A percentile compares a stretch with the other conserved stretches of the same genome.
Conservation (phyloP, 2,888 invertebrate genomes). For the Torymus auratus region DNA sequence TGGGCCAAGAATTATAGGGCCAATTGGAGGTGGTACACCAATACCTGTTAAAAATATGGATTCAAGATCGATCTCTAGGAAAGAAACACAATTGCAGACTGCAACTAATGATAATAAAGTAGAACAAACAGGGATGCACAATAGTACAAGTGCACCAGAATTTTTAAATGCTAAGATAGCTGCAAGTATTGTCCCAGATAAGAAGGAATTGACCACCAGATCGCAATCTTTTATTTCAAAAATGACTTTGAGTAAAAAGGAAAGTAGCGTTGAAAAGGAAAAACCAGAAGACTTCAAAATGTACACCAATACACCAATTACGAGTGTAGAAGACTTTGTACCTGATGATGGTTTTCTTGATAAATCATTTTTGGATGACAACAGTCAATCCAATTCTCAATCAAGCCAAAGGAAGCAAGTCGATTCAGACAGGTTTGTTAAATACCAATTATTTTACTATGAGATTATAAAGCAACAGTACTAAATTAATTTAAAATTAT, state of each 20-base stretch:
- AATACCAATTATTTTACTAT: conserved; percentile 10
- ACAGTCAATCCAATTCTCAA: conserved; percentile 75
- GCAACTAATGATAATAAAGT: conserved; percentile 5
- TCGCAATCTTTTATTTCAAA: conserved; percentile 71
- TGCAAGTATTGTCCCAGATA: conserved; percentile 61
- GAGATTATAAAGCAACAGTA: not conserved
- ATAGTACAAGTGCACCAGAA: conserved; percentile 40
- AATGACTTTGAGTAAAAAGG: conserved; percentile 71
- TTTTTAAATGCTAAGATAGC: conserved; percentile 36
- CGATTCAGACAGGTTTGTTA: conserved; percentile 79
- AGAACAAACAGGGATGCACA: conserved; percentile 25
- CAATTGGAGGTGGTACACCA: conserved; percentile 74
- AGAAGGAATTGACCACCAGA: conserved; percentile 63
- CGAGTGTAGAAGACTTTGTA: conserved; percentile 85
- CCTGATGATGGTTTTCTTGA: conserved; percentile 86
- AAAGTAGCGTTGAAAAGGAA: conserved; percentile 69
- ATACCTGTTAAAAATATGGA: conserved; percentile 73
- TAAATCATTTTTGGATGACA: conserved; percentile 86
- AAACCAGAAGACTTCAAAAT: conserved; percentile 58
- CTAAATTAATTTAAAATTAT: conserved; percentile 17
- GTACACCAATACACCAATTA: conserved; percentile 67
- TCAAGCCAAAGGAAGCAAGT: conserved; percentile 74
- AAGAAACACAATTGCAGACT: conserved; percentile 58
- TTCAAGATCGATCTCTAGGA: conserved; percentile 65
- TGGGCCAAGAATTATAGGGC: conserved; percentile 69